Base-by-base conservation (phyloP, 1,140 invertebrate species). In the Schlechtendalia chinensis region DNA sequence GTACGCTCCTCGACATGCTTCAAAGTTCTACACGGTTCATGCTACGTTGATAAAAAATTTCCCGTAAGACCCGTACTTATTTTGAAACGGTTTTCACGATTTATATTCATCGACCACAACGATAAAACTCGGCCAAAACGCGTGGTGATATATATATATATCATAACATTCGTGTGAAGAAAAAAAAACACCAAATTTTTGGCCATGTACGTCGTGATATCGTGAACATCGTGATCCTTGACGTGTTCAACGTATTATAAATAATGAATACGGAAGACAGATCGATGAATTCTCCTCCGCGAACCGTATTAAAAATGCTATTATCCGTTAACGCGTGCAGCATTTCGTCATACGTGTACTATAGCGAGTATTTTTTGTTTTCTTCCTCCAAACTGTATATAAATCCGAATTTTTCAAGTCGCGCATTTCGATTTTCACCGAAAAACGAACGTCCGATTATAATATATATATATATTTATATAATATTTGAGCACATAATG, bases 191-290 rank as follows among this genome's bases (percentile, higher is more conserved):
- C n/a, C n/a, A n/a, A n/a, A n/a, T n/a, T n/a, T n/a, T n/a, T n/a
- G n/a, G n/a, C n/a, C n/a, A n/a, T n/a, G n/a, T n/a, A n/a, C n/a
- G n/a, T n/a, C n/a, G n/a, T n/a, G n/a, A n/a, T n/a, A n/a, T n/a
- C n/a, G n/a, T n/a, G n/a, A n/a, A n/a, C n/a, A n/a, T n/a, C n/a
- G n/a, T 47, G 11, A 32, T 69, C 5, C 12, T 69, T 47, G 65
- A 69, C 39, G 45, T 69, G 39, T 69, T 69, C 65, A 69, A 12
- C 65, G 39, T 24, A 69, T 69, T 45, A 45, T 47, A 69, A 69
- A 69, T 47, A 47, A 69, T 47, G 39, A 69, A 22, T 47, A 45
- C n/a, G 16, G 32, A 69, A 69, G 47, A 69, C n/a, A 69, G 47
- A 69, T 69, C 39, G 65, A 45, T 65, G 63, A 39, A n/a, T n/a